Evolutionary conservation across 1,140 invertebrate species (phyloP).

Genomic region (Orchestia grillus): DNA sequence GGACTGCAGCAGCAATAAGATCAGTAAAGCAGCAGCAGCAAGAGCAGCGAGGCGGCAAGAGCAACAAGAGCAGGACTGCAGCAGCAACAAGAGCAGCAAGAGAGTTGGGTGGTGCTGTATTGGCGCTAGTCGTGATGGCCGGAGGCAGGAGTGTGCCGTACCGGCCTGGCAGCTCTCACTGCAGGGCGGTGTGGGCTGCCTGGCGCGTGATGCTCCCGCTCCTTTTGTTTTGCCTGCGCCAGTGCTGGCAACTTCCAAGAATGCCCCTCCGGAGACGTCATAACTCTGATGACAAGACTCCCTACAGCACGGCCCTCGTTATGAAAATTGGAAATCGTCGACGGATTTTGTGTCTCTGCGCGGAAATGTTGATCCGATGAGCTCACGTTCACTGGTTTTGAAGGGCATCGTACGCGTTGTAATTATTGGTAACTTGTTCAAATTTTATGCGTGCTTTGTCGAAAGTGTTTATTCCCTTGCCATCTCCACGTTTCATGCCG

Average conservation of each 20-base stretch:
- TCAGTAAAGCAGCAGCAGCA: background rate
- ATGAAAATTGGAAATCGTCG: background rate
- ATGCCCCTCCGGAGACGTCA: background rate
- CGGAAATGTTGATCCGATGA: background rate
- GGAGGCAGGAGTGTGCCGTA: background rate
- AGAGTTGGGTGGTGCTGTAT: background rate
- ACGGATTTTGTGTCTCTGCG: background rate
- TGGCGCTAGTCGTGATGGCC: background rate
- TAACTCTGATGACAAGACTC: background rate
- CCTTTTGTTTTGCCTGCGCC: conserved; percentile 6
- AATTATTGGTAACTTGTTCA: background rate
- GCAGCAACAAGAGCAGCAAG: background rate
- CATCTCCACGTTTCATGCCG: background rate
- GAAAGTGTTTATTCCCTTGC: background rate
- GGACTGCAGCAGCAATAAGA: background rate
- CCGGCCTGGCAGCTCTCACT: background rate
- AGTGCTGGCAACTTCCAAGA: background rate
- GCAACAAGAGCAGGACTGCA: background rate
- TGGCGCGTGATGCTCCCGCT: background rate
- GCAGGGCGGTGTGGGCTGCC: background rate
- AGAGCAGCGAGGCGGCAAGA: background rate
- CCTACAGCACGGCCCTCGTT: background rate
- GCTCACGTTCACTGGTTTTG: background rate
- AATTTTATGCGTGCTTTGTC: background rate
- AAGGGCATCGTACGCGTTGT: background rate